These are phyloP conservation scores for Petroica traversi DNA, from an alignment of 2,113 vertebrate species.

Conservation along the genomic window DNA sequence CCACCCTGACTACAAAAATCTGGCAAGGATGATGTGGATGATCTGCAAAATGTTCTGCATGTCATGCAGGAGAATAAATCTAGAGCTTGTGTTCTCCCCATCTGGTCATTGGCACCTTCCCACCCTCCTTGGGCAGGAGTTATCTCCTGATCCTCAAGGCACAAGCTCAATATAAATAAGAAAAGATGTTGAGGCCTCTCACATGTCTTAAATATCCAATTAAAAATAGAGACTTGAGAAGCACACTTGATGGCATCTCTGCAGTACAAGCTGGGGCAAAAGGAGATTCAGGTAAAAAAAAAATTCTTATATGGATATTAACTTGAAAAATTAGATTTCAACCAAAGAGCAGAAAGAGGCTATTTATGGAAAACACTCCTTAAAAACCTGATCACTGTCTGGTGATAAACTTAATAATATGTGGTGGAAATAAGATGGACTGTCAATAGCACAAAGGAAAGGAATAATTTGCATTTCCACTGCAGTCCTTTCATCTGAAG, in stretches of 20 bases:
- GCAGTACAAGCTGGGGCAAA: neutral
- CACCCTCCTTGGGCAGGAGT: neutral
- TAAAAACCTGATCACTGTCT: neutral
- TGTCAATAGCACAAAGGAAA: neutral
- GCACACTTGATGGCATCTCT: neutral
- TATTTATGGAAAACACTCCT: neutral
- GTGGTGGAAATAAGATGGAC: neutral
- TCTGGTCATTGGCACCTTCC: neutral
- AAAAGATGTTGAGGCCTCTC: neutral
- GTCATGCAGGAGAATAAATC: neutral
- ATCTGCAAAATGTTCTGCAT: neutral
- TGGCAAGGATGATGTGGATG: neutral
- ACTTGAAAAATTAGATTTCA: neutral
- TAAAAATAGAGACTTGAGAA: neutral
- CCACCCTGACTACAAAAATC: neutral
- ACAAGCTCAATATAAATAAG: neutral
- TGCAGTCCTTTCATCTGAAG: neutral
- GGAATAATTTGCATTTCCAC: neutral
- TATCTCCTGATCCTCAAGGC: neutral
- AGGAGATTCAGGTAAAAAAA: neutral
- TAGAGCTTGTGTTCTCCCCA: rapidly evolving
- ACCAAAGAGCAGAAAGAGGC: neutral
- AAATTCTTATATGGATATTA: neutral
- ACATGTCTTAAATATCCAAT: neutral
- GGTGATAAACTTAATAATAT: neutral